These are phyloP conservation scores for Oikopleura vanhoeffeni DNA, from an alignment of 23 tunicate species.

Conservation along the genomic window DNA sequence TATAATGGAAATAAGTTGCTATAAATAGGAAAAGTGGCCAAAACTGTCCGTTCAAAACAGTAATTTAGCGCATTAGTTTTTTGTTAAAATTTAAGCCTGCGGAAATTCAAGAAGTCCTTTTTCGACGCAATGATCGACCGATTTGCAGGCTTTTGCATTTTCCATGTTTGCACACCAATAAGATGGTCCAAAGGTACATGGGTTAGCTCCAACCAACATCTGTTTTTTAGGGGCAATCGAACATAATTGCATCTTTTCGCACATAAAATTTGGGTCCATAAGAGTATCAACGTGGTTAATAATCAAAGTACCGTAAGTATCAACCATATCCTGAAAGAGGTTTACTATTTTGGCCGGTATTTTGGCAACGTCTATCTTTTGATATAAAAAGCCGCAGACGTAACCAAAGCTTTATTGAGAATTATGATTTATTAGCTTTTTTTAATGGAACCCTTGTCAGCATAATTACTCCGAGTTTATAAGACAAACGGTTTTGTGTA, in stretches of 20 bases:
- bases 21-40: too few species aligned
- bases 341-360: not conserved
- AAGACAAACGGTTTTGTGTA: too few species aligned
- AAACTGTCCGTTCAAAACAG: too few species aligned
- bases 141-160: not conserved
- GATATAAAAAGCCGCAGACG: not conserved
- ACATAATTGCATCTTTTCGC: not conserved
- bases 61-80: too few species aligned
- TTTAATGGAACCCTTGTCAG: too few species aligned
- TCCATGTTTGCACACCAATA: not conserved
- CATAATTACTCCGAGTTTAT: too few species aligned
- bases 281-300: not conserved
- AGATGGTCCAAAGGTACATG: not conserved
- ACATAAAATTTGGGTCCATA: not conserved
- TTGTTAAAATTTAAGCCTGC: too few species aligned
- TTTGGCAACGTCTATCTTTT: too few species aligned
- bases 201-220: not conserved
- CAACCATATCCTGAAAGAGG: not conserved
- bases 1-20: too few species aligned
- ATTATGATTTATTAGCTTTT: too few species aligned
- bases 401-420: not conserved
- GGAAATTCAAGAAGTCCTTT: slow-evolving; percentile 1
- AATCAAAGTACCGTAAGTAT: not conserved
- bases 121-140: not conserved
- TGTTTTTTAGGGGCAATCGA: not conserved